These are phyloP conservation scores for Watsonalla binaria DNA, from an alignment of 2,888 invertebrate genomes.

Conservation along the genomic window DNA sequence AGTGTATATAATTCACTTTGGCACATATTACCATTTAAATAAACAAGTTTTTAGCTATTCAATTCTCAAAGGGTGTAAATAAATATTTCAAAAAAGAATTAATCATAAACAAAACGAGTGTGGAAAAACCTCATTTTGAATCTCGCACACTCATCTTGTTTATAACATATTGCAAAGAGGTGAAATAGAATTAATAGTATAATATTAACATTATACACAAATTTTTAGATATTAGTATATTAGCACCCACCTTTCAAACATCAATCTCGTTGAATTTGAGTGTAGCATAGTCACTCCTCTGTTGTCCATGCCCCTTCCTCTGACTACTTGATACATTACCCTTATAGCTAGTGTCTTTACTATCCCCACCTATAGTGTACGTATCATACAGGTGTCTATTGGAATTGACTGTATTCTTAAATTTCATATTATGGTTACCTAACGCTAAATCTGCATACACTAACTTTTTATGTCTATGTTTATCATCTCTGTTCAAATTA, in stretches of 20 bases:
- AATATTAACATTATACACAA: not conserved
- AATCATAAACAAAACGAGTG: no score
- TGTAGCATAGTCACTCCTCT: slow-evolving; percentile 69
- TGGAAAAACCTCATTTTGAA: no score
- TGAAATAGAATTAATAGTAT: not conserved
- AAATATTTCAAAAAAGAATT: no score
- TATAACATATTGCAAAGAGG: no score
- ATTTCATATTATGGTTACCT: slow-evolving; percentile 77
- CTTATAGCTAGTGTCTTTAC: slow-evolving; percentile 60
- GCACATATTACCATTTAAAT: slow-evolving; percentile 49
- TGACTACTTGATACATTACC: slow-evolving; percentile 55
- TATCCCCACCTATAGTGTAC: slow-evolving; percentile 67
- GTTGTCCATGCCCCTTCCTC: slow-evolving; percentile 49
- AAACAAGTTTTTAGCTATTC: no score
- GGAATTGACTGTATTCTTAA: slow-evolving; percentile 78
- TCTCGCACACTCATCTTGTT: no score
- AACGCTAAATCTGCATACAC: slow-evolving; percentile 76
- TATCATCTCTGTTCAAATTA: slow-evolving; percentile 65
- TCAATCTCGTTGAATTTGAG: slow-evolving; percentile 76
- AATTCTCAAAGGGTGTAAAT: no score
- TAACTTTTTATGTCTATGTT: slow-evolving; percentile 71
- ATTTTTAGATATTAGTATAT: not conserved
- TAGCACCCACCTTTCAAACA: slow-evolving; percentile 68
- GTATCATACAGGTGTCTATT: slow-evolving; percentile 77
- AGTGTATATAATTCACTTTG: slow-evolving; percentile 20